These are phyloP conservation scores for Porites divaricata DNA, from an alignment of 92 coral and sea anemone species.

Conservation along the genomic window DNA sequence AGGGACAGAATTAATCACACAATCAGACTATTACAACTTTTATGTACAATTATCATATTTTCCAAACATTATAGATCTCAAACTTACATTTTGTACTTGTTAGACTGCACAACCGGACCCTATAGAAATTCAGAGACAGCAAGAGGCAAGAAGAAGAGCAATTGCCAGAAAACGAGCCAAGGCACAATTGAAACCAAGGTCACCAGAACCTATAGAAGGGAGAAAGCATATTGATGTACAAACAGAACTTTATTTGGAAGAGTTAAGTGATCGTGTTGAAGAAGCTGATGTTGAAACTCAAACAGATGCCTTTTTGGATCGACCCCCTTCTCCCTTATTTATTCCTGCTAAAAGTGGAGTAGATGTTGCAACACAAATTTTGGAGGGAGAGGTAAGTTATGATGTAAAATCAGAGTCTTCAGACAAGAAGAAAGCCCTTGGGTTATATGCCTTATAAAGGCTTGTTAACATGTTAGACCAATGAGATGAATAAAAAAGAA, in stretches of 20 bases:
- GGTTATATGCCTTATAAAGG: neutral
- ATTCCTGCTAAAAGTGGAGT: constrained; percentile 99
- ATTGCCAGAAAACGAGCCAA: constrained; percentile 96
- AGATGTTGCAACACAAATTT: constrained; percentile 96
- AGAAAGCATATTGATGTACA: constrained; percentile 99
- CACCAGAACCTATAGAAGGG: constrained; percentile 98
- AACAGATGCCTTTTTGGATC: constrained; percentile 96
- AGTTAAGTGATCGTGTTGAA: constrained; percentile 95
- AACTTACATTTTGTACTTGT: neutral
- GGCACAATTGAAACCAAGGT: constrained; percentile 87
- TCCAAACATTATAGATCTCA: neutral
- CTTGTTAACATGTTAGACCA: no score
- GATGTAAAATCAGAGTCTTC: neutral
- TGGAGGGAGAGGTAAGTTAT: constrained; percentile 91
- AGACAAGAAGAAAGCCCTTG: neutral
- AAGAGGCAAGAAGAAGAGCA: constrained; percentile 95
- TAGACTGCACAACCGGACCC: constrained; percentile 99
- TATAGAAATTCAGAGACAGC: constrained; percentile 96
- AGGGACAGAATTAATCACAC: no score
- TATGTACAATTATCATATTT: neutral
- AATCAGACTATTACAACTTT: no score
- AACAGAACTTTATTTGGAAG: constrained; percentile 95
- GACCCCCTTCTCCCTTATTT: constrained; percentile 95
- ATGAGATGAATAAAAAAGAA: no score
- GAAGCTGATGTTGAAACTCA: constrained; percentile 99